Percentiles rank a stretch among this genome's conserved stretches.
phyloP scores from a whole-genome alignment of 2,888 invertebrate species.

The Nasonia oneida region DNA sequence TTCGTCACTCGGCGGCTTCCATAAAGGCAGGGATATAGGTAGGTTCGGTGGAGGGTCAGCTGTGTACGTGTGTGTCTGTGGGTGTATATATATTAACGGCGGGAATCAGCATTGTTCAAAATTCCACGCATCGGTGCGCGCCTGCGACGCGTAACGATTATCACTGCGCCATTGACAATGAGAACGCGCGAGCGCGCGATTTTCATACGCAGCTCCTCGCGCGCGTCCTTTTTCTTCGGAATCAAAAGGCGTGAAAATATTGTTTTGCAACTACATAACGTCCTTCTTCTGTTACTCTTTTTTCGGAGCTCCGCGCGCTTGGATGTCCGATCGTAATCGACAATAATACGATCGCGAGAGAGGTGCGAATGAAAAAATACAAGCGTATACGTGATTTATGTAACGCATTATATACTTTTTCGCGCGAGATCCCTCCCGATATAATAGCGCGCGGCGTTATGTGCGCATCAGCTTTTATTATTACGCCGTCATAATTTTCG shows the following conservation, averaged over 20 bases:
- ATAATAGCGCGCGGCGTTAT: background rate
- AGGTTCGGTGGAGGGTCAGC: background rate
- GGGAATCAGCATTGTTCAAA: conserved; percentile 65
- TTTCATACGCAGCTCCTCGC: conserved; percentile 45
- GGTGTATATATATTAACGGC: conserved; percentile 40
- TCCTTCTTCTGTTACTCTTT: background rate
- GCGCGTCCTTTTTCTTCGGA: conserved; percentile 9
- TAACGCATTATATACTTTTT: conserved; percentile 42
- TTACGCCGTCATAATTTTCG: background rate
- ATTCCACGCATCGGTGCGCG: conserved; percentile 66
- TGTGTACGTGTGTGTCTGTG: background rate
- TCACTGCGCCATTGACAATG: conserved; percentile 66
- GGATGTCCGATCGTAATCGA: conserved; percentile 23
- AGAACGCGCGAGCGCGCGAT: conserved; percentile 62
- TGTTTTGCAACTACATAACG: conserved; percentile 15
- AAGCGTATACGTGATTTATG: conserved; percentile 32
- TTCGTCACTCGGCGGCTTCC: conserved; percentile 52
- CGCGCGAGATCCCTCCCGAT: background rate
- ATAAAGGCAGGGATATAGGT: conserved; percentile 19
- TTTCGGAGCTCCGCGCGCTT: background rate
- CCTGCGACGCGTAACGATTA: conserved; percentile 65
- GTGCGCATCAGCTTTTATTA: background rate
- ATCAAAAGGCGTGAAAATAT: conserved; percentile 19
- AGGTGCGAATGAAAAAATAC: background rate
- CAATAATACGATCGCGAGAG: conserved; percentile 26